Evolutionary conservation across 2,797 vertebrate species (phyloP).

Genomic region (Chelidonichthys spinosus): DNA sequence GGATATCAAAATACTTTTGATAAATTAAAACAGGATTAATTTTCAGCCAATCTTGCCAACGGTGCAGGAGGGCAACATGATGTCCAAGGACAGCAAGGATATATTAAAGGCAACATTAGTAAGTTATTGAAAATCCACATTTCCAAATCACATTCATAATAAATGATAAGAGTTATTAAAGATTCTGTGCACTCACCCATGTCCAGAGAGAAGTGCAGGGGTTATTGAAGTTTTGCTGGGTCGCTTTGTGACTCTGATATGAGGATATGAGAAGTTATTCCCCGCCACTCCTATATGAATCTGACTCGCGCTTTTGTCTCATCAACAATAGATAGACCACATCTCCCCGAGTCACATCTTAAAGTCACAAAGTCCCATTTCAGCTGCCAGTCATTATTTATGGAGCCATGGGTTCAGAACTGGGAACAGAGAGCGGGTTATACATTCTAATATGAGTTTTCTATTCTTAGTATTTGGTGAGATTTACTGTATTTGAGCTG

Average conservation of each 20-base stretch:
- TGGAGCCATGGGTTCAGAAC: slow-evolving; percentile 59
- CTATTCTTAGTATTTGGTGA: slow-evolving; percentile 33
- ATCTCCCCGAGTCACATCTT: slow-evolving; percentile 82
- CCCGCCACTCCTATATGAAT: slow-evolving; percentile 86
- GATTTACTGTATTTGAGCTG: slow-evolving; percentile 15
- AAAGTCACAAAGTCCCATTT: slow-evolving; percentile 88
- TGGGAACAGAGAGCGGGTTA: slow-evolving; percentile 50
- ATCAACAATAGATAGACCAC: slow-evolving; percentile 88
- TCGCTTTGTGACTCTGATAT: slow-evolving; percentile 83
- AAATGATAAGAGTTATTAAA: slow-evolving; percentile 72
- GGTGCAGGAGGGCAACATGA: slow-evolving; percentile 44
- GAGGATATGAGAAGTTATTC: slow-evolving; percentile 86
- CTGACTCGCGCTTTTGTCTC: slow-evolving; percentile 86
- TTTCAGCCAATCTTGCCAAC: slow-evolving; percentile 33
- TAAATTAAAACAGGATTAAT: slow-evolving; percentile 46
- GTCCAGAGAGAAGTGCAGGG: slow-evolving; percentile 76
- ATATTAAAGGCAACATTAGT: slow-evolving; percentile 64
- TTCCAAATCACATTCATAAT: slow-evolving; percentile 71
- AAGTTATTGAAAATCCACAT: slow-evolving; percentile 71
- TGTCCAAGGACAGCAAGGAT: slow-evolving; percentile 48
- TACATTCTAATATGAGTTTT: slow-evolving; percentile 41
- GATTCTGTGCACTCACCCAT: slow-evolving; percentile 85
- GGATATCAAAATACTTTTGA: slow-evolving; percentile 17
- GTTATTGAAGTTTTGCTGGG: slow-evolving; percentile 80
- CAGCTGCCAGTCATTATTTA: slow-evolving; percentile 83